Conservation (phyloP, 2,797 vertebrate species). For the Pangasius djambal region DNA sequence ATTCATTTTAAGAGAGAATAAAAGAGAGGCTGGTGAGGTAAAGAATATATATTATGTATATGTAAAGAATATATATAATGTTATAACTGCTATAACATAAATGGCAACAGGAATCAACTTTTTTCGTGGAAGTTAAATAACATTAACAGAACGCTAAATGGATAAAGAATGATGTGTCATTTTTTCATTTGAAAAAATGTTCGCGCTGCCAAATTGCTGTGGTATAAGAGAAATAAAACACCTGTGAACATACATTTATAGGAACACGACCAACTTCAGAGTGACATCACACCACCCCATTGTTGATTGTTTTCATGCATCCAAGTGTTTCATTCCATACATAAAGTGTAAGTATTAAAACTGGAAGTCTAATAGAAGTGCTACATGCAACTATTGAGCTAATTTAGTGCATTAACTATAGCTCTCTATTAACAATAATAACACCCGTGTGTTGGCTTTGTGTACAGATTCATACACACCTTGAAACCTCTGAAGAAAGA, state of each 20-base stretch:
- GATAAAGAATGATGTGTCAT: background rate
- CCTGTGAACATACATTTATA: background rate
- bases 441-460: background rate
- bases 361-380: background rate
- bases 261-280: background rate
- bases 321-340: background rate
- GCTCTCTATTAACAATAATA: background rate
- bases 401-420: background rate
- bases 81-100: background rate
- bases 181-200: background rate
- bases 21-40: background rate
- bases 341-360: background rate
- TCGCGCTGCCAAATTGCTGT: background rate
- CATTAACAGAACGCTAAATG: background rate
- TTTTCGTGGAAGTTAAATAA: background rate
- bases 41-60: too few relatives aligned
- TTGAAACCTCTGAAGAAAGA: background rate
- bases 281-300: background rate
- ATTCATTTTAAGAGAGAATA: background rate
- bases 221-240: background rate
- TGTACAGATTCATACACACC: background rate
- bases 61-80: too few relatives aligned
- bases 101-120: background rate
- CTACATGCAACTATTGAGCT: background rate
- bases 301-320: background rate